phyloP scores from a whole-genome alignment of 2,888 invertebrate species.

The Clunio marinus region DNA sequence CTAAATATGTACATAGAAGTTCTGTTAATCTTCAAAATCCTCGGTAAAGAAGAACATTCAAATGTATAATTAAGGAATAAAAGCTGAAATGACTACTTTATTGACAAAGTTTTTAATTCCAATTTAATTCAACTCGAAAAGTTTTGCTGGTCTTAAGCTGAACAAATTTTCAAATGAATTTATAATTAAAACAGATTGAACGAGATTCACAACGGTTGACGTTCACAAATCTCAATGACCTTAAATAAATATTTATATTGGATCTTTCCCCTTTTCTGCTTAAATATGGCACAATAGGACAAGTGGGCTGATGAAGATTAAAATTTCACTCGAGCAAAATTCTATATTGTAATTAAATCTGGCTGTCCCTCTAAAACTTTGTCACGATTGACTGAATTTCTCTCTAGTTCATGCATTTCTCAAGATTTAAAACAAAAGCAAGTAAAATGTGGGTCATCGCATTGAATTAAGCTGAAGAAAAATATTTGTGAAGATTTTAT shows the following conservation, averaged over 20 bases:
- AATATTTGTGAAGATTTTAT: background rate
- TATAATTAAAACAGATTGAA: background rate
- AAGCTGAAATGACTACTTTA: too few species aligned
- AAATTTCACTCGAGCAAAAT: too few species aligned
- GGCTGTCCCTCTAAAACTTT: background rate
- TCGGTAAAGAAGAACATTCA: too few species aligned
- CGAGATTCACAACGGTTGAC: background rate
- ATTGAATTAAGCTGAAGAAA: background rate
- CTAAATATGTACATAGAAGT: too few species aligned
- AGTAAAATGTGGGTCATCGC: background rate
- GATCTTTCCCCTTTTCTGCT: background rate
- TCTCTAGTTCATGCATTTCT: background rate
- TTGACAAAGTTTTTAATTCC: too few species aligned
- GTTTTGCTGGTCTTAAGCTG: too few species aligned
- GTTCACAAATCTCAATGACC: background rate
- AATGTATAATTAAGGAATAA: too few species aligned
- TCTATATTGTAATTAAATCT: background rate
- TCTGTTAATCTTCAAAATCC: too few species aligned
- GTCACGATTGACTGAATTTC: background rate
- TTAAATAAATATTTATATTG: background rate
- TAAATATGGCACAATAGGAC: too few species aligned
- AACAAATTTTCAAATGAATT: constrained; percentile 2
- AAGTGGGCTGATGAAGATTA: background rate
- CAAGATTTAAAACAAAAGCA: background rate
- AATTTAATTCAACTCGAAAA: too few species aligned